Evolutionary conservation across 2,888 invertebrate species (phyloP), one percentile per base, ranked within the genome.

Genomic region (Achlya flavicornis): DNA sequence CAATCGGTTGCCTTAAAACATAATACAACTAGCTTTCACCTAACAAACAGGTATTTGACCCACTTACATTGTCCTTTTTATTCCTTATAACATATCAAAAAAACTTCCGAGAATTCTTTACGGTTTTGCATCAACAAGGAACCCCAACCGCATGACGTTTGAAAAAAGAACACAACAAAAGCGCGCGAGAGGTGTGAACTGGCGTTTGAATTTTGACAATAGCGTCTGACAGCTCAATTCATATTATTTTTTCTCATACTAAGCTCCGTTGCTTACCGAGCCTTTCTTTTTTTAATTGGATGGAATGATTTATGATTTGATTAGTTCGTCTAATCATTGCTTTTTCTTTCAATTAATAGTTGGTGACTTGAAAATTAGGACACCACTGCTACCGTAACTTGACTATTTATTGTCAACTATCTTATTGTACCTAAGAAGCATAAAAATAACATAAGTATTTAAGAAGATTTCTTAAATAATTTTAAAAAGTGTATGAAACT

Each of bases 151-250:
- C 4, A 53, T 60, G 58, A 59, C 19, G 59, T 59, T 48, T 59
- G 57, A 63, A 64, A 59, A 58, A 61, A n/a, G 65, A 57, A 68
- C 70, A 74, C 74, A 72, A 71, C 74, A 73, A 75, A 67, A 73
- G 75, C 16, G 53, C 53, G 53, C 53, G 53, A 53, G 75, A 83
- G 83, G 83, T 81, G 82, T 79, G 81, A 83, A 79, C 75, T 73
- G 69, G 71, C 77, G 76, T 80, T 80, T 83, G 80, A 81, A 82
- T 78, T 76, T 72, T 78, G 83, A 88, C 87, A 88, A 88, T 79
- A 72, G 74, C 32, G 64, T 82, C 85, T 87, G 87, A 87, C 86
- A 85, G 86, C 80, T 83, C 85, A 80, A 84, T 87, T 79, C 75
- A 77, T 79, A 80, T 83, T 80, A 82, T 81, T 73, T 74, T 61